phyloP scores from a whole-genome alignment of 1,140 invertebrate genomes.

The Drosophila setifemur region DNA sequence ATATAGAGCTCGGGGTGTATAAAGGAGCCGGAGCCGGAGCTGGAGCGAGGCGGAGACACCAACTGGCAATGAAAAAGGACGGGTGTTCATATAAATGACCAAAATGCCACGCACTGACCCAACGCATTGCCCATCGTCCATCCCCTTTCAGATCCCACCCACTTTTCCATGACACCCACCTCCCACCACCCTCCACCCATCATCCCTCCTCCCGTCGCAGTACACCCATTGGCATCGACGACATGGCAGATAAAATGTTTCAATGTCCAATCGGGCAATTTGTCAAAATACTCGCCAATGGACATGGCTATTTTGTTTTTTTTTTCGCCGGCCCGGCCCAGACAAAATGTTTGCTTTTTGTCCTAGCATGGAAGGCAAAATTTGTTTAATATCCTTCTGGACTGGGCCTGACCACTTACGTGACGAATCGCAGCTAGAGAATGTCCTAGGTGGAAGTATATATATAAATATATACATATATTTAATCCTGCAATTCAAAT shows the following conservation, averaged over 20 bases:
- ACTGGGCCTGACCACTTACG: not conserved
- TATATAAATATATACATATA: too few species aligned
- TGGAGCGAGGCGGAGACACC: constrained; percentile 30
- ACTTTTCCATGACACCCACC: constrained; percentile 2
- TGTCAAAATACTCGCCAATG: constrained; percentile 79
- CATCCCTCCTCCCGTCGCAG: constrained; percentile 1
- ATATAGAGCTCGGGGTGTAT: too few species aligned
- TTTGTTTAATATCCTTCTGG: constrained; percentile 14
- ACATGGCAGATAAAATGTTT: constrained; percentile 82
- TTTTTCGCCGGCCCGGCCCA: constrained; percentile 17
- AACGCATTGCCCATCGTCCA: constrained; percentile 45
- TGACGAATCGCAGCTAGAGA: too few species aligned
- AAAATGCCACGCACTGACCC: constrained; percentile 79
- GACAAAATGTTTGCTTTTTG: constrained; percentile 29
- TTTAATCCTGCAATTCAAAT: too few species aligned
- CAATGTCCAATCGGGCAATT: constrained; percentile 81
- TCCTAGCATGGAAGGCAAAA: not conserved
- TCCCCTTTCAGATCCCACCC: constrained; percentile 10
- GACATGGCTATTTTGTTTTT: constrained; percentile 51
- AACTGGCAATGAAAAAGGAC: constrained; percentile 74
- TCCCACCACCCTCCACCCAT: constrained; percentile 6
- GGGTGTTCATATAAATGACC: constrained; percentile 82
- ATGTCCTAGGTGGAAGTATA: too few species aligned
- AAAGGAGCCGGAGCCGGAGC: not conserved
- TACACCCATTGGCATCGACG: constrained; percentile 63